phyloP scores from a whole-genome alignment of 2,888 invertebrate genomes.

The Caenorhabditis sulstoni region DNA sequence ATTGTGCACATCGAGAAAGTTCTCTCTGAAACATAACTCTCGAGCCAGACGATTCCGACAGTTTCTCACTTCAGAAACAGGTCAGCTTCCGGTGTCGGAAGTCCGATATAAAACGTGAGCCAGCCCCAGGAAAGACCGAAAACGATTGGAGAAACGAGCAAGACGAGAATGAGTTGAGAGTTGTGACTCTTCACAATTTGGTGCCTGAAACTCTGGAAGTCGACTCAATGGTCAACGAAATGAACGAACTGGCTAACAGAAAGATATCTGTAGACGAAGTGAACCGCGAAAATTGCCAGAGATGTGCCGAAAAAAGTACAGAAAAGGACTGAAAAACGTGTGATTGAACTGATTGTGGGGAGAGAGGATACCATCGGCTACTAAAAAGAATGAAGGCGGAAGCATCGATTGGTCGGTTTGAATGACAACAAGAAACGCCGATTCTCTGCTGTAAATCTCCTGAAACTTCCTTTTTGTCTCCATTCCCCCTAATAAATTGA shows the following conservation, averaged over 20 bases:
- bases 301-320: conserved; percentile 41
- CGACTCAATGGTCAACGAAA: no score
- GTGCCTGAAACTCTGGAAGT: no score
- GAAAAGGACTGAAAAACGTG: conserved; percentile 20
- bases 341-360: no score
- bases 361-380: conserved; percentile 1
- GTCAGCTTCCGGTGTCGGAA: conserved; percentile 17
- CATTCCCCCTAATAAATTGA: background rate
- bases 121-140: conserved; percentile 14
- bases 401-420: conserved; percentile 2
- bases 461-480: background rate
- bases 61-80: conserved; percentile 23
- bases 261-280: conserved; percentile 37
- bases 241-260: conserved; percentile 11
- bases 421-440: conserved; percentile 3
- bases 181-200: background rate
- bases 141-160: background rate
- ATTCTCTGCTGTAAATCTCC: conserved; percentile 20
- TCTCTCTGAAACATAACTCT: no score
- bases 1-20: conserved; percentile 13
- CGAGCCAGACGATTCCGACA: no score
- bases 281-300: conserved; percentile 33
- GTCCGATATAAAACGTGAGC: background rate
- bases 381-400: background rate
- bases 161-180: background rate